Evolutionary conservation across 2,888 invertebrate genomes (phyloP), one percentile per base, ranked within the genome.

Genomic region (Chloroclysta siterata): DNA sequence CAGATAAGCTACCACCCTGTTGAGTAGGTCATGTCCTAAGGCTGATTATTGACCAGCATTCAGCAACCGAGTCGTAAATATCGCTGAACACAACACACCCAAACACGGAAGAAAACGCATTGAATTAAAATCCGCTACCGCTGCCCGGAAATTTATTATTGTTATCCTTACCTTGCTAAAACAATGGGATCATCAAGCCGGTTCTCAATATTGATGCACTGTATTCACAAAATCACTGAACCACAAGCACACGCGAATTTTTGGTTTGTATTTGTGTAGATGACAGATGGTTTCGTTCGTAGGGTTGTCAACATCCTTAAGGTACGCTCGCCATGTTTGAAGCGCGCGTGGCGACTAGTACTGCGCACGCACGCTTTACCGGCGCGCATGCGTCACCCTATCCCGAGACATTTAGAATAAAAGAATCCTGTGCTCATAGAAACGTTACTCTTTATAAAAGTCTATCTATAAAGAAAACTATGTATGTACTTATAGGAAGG

Each of bases 341-440:
- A 88, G 84, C 83, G 87, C 92, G 91, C 90, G 89, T 88, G 89
- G 84, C 89, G 89, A 92, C 92, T 92, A 22, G 22, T 22, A 92
- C 91, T 92, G 91, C 90, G 91, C 90, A 84, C 81, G 78, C 69
- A 88, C 22, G 83, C 87, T 82, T 79, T 74, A 75, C 67, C 73
- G 65, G 83, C 86, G 88, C 90, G 91, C 89, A 89, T 86, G 85
- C 88, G 87, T 87, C 86, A 88, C 88, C 88, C 86, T 79, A 82
- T 80, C 80, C 81, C 68, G 67, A 59, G 59, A 36, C 11, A 53
- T 52, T 52, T 54, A 17, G 29, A 46, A 56, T 46, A 41, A 46
- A 33, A 28, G 46, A 58, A 51, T 33, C 13, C 13, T 7, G 5
- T 39, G 0, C 17, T 44, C 36, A 54, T 33, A 55, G 55, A 64